These are phyloP conservation scores for Cephus pulcher DNA, from an alignment of 2,888 invertebrate species.

Conservation along the genomic window DNA sequence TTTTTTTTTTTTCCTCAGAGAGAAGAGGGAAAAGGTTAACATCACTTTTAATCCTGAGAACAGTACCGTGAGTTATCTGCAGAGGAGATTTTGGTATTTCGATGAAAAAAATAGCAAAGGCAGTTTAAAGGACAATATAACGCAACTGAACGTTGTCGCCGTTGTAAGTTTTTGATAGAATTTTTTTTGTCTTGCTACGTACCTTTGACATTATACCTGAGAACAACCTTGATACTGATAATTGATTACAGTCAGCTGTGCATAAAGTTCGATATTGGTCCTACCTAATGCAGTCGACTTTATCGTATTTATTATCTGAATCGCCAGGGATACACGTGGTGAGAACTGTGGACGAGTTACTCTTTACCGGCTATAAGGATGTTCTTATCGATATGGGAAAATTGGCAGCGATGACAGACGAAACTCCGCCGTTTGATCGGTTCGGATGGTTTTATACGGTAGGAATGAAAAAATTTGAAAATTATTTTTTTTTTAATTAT, in stretches of 20 bases:
- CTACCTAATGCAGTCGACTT: slow-evolving; percentile 69
- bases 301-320: slow-evolving; percentile 72
- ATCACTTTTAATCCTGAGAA: slow-evolving; percentile 79
- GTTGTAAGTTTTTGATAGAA: slow-evolving; percentile 72
- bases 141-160: slow-evolving; percentile 81
- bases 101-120: slow-evolving; percentile 76
- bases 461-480: slow-evolving; percentile 31
- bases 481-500: not conserved
- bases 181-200: not conserved
- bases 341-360: slow-evolving; percentile 75
- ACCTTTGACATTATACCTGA: not conserved
- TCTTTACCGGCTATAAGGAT: slow-evolving; percentile 87
- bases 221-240: not conserved
- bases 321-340: slow-evolving; percentile 71
- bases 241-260: slow-evolving; percentile 68
- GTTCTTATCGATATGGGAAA: slow-evolving; percentile 76
- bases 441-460: slow-evolving; percentile 90
- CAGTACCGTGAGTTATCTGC: slow-evolving; percentile 78
- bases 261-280: slow-evolving; percentile 73
- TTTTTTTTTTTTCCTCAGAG: slow-evolving; percentile 61
- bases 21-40: slow-evolving; percentile 79
- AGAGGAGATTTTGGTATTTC: slow-evolving; percentile 77
- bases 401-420: slow-evolving; percentile 68
- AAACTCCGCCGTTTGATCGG: slow-evolving; percentile 74
- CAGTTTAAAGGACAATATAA: slow-evolving; percentile 76